phyloP scores from a whole-genome alignment of 2,113 vertebrate species.

The Nycticorax nycticorax region DNA sequence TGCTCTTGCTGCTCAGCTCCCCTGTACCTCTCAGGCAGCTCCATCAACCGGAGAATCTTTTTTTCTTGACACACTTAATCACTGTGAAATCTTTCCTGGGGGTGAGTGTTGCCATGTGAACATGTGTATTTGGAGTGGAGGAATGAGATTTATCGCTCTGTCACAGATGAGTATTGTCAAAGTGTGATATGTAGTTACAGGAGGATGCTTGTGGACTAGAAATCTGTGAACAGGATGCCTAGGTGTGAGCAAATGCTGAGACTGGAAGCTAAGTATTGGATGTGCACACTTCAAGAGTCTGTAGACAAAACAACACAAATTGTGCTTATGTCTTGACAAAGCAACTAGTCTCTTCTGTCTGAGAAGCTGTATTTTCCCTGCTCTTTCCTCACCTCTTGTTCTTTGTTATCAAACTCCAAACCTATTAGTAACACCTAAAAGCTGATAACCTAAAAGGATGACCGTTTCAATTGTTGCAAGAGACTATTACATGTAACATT shows the following conservation, averaged over 20 bases:
- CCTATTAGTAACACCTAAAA: background rate
- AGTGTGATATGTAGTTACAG: background rate
- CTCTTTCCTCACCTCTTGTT: background rate
- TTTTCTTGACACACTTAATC: background rate
- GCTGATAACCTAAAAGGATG: background rate
- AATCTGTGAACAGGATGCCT: background rate
- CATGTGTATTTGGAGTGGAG: background rate
- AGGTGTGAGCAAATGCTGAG: background rate
- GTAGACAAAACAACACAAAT: background rate
- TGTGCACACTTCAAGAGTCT: background rate
- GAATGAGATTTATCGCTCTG: background rate
- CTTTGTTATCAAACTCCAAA: background rate
- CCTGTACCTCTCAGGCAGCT: background rate
- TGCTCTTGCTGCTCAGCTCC: background rate
- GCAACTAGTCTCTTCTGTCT: background rate
- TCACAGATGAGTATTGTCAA: background rate
- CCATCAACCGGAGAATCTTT: background rate
- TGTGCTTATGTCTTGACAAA: background rate
- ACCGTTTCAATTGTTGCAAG: background rate
- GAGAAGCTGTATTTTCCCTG: background rate
- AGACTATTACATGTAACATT: background rate
- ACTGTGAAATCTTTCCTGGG: background rate
- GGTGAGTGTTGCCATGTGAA: constrained; percentile 12
- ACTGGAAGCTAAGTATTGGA: background rate
- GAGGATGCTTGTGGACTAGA: background rate